These are phyloP conservation scores for Montifringilla adamsi DNA, from an alignment of 2,113 vertebrate genomes.

Conservation along the genomic window DNA sequence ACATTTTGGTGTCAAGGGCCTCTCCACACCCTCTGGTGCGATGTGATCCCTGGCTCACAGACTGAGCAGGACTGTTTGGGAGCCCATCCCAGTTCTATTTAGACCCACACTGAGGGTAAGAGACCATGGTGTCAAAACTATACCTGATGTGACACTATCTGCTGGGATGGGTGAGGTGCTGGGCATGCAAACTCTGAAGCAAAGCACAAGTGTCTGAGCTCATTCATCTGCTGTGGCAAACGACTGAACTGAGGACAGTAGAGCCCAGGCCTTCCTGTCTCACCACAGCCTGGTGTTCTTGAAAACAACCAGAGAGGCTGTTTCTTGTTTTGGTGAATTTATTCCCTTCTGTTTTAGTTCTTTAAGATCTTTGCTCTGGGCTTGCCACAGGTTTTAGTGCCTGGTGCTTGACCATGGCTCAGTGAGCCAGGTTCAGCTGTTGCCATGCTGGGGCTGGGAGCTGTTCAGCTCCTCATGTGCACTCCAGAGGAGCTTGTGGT, in stretches of 20 bases:
- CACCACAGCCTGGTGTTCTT: not conserved
- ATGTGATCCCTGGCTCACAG: not conserved
- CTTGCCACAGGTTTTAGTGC: not conserved
- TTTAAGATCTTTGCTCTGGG: not conserved
- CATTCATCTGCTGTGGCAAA: not conserved
- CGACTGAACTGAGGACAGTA: not conserved
- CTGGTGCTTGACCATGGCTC: fast-evolving
- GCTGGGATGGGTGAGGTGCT: not conserved
- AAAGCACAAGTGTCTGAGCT: not conserved
- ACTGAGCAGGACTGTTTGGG: not conserved
- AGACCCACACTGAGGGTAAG: not conserved
- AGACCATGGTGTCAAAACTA: not conserved
- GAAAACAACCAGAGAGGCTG: not conserved
- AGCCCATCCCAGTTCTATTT: not conserved
- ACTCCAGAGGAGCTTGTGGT: fast-evolving
- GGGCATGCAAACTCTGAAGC: not conserved
- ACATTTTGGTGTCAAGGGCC: constrained; percentile 24
- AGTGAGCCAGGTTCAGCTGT: not conserved
- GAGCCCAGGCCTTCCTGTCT: not conserved
- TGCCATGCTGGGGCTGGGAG: not conserved
- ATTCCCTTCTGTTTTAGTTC: not conserved
- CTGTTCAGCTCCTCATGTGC: not conserved
- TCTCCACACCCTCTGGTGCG: not conserved
- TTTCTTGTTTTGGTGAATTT: not conserved
- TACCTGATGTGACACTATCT: not conserved